These are phyloP conservation scores for Squalus acanthias DNA, from an alignment of 2,797 vertebrate genomes.

Conservation along the genomic window DNA sequence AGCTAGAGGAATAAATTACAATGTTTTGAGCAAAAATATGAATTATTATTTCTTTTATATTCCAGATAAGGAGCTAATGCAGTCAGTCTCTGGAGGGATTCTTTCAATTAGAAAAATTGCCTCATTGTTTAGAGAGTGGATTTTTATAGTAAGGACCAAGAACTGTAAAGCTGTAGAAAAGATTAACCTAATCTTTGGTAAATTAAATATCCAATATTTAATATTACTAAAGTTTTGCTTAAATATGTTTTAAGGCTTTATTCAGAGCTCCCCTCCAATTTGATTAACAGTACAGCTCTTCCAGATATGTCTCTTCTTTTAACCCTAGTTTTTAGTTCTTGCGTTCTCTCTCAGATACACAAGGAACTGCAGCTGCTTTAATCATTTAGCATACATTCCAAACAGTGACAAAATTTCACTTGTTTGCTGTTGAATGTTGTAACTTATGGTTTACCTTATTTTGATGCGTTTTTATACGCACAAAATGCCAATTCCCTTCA, in stretches of 20 bases:
- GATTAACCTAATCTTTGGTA: too few species aligned
- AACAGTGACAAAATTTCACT: not conserved
- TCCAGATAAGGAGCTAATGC: too few species aligned
- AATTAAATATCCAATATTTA: too few species aligned
- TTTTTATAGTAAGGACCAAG: too few species aligned
- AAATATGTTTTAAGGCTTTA: not conserved
- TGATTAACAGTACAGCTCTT: not conserved
- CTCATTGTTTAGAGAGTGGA: too few species aligned
- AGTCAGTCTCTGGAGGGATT: too few species aligned
- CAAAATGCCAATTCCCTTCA: not conserved
- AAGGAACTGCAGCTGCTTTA: not conserved
- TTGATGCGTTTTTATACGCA: not conserved
- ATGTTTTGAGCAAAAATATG: too few species aligned
- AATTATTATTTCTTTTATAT: too few species aligned
- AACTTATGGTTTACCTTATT: not conserved
- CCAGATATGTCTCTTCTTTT: not conserved
- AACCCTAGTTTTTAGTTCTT: not conserved
- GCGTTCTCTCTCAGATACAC: not conserved
- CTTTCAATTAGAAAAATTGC: too few species aligned
- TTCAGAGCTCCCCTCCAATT: not conserved
- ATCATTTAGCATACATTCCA: not conserved
- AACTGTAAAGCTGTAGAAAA: too few species aligned
- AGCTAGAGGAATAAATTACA: too few species aligned
- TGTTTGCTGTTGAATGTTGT: not conserved
- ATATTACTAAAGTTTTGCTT: not conserved